Percentiles rank a stretch among this genome's conserved stretches.
Conservation (phyloP, 2,797 vertebrate species). For the Gallinago solitaria region DNA sequence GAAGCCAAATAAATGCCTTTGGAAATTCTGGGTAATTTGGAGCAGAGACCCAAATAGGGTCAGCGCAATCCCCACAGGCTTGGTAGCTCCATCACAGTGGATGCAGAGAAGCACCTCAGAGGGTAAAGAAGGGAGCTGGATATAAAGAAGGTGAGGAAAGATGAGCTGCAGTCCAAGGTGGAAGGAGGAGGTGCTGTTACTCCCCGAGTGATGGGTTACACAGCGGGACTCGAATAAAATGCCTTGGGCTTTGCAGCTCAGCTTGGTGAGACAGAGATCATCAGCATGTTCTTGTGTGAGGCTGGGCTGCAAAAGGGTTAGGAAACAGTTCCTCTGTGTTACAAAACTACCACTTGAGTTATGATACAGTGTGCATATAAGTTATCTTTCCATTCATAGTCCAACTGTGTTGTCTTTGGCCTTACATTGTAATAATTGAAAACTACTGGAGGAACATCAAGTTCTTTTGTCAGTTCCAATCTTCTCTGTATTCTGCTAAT, state of each 20-base stretch:
- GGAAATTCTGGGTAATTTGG: neutral
- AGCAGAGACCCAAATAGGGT: neutral
- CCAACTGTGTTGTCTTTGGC: conserved; percentile 29
- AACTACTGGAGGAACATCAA: conserved; percentile 28
- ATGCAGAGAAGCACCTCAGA: neutral
- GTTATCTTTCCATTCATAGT: conserved; percentile 19
- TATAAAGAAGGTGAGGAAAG: neutral
- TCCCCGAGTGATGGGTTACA: neutral
- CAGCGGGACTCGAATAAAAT: neutral
- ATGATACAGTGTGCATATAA: neutral
- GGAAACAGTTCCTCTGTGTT: neutral
- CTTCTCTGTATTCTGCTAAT: neutral
- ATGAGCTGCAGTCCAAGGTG: neutral
- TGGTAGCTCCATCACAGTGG: neutral
- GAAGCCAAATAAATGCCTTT: neutral
- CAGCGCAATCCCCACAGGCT: neutral
- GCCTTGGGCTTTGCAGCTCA: neutral
- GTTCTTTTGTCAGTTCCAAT: conserved; percentile 20
- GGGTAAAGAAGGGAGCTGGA: neutral
- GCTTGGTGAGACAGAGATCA: neutral
- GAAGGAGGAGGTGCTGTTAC: neutral
- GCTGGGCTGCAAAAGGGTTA: neutral
- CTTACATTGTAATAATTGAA: neutral
- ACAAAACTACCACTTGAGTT: neutral
- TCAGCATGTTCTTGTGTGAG: rapidly evolving